phyloP scores from a whole-genome alignment of 2,888 invertebrate species.

The Acleris cristana region DNA sequence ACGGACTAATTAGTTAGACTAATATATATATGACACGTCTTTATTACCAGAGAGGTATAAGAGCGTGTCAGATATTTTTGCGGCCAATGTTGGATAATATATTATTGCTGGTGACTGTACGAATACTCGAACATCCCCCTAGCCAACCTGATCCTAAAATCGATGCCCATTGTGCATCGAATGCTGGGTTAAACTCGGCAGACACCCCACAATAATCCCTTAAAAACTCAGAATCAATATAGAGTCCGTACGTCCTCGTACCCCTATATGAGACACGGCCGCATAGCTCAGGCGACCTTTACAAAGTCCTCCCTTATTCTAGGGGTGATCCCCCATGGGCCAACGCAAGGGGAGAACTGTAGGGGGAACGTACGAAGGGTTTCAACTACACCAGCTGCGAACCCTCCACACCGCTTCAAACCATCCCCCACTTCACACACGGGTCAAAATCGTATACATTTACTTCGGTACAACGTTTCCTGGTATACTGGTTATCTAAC shows the following conservation, averaged over 20 bases:
- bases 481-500: slow-evolving; percentile 8
- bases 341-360: slow-evolving; percentile 52
- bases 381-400: slow-evolving; percentile 15
- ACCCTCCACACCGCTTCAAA: slow-evolving; percentile 10
- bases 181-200: background rate
- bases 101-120: no score
- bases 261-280: slow-evolving; percentile 40
- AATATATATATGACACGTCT: no score
- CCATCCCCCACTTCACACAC: slow-evolving; percentile 1
- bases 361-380: slow-evolving; percentile 53
- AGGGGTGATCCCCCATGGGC: slow-evolving; percentile 71
- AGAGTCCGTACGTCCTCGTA: slow-evolving; percentile 27
- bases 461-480: background rate
- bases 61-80: no score
- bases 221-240: slow-evolving; percentile 46
- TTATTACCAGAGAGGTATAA: no score
- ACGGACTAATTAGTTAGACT: no score
- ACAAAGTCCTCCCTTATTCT: slow-evolving; percentile 61
- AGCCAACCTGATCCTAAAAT: no score
- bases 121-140: no score
- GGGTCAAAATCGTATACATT: slow-evolving; percentile 3
- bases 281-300: slow-evolving; percentile 58
- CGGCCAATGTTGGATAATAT: no score
- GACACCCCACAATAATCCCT: background rate
- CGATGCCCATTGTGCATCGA: no score